Percentiles rank a stretch among this genome's conserved stretches.
Evolutionary conservation across 1,140 invertebrate species (phyloP).

Genomic region (Drosophila kanapiae): DNA sequence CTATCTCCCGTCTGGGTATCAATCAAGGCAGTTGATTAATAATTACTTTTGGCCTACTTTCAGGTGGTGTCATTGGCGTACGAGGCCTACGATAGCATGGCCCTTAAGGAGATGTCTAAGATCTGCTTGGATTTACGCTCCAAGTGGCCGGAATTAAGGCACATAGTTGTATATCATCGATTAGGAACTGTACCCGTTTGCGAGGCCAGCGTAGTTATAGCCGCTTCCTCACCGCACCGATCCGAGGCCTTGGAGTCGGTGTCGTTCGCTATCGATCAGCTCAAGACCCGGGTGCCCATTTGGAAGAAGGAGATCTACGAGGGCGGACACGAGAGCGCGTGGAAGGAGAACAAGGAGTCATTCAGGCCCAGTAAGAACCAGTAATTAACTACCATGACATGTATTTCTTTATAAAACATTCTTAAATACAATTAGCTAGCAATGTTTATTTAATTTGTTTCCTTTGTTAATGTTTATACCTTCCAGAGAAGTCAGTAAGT

Average conservation of each 20-base stretch:
- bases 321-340: slow-evolving; percentile 86
- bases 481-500: slow-evolving; percentile 23
- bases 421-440: slow-evolving; percentile 39
- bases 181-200: slow-evolving; percentile 94
- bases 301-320: slow-evolving; percentile 98
- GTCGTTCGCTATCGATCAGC: slow-evolving; percentile 92
- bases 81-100: slow-evolving; percentile 97
- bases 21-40: slow-evolving; percentile 1
- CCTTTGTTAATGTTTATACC: neutral
- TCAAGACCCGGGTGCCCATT: slow-evolving; percentile 96
- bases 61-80: slow-evolving; percentile 94
- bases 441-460: slow-evolving; percentile 1
- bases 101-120: slow-evolving; percentile 92
- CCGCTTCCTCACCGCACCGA: slow-evolving; percentile 94
- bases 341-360: slow-evolving; percentile 94
- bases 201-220: slow-evolving; percentile 96
- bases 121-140: slow-evolving; percentile 91
- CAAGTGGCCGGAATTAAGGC: slow-evolving; percentile 90
- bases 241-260: slow-evolving; percentile 93
- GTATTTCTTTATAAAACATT: slow-evolving; percentile 15
- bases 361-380: slow-evolving; percentile 87
- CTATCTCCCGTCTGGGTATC: neutral
- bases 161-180: slow-evolving; percentile 93
- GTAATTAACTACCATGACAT: slow-evolving; percentile 25
- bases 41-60: slow-evolving; percentile 24